Evolutionary conservation across 1,140 invertebrate species (phyloP).

Genomic region (Drosophila pseudoananassae): DNA sequence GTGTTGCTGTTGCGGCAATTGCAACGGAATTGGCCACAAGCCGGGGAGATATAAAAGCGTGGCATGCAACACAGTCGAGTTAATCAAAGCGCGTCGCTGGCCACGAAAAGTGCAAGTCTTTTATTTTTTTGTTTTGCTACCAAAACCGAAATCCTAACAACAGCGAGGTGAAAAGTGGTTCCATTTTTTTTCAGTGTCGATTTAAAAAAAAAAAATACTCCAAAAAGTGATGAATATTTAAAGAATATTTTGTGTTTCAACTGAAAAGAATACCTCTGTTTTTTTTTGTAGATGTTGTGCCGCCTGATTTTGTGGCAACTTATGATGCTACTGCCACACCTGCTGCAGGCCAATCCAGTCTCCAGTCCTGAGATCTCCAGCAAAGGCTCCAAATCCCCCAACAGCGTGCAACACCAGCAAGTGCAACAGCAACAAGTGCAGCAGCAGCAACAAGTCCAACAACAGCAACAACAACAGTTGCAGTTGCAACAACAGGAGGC

Average conservation of each 20-base stretch:
- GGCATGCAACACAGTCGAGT: constrained; percentile 35
- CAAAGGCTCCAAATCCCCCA: constrained; percentile 57
- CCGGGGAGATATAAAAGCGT: constrained; percentile 60
- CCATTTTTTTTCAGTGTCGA: not conserved
- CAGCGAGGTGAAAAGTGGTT: constrained; percentile 39
- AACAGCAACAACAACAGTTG: constrained; percentile 17
- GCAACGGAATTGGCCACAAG: not conserved
- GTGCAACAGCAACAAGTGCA: constrained; percentile 39
- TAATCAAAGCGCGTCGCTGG: constrained; percentile 76
- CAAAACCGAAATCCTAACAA: not conserved
- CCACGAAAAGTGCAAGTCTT: constrained; percentile 58
- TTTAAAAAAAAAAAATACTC: too few species aligned
- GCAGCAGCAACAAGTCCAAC: constrained; percentile 14
- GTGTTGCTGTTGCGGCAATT: constrained; percentile 18
- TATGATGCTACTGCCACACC: constrained; percentile 5
- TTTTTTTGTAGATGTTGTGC: constrained; percentile 42
- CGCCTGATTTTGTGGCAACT: constrained; percentile 43
- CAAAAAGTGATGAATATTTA: not conserved
- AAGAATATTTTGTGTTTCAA: too few species aligned
- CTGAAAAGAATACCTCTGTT: not conserved
- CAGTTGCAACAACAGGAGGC: constrained; percentile 47
- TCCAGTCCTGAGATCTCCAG: constrained; percentile 70
- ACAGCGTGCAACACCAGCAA: constrained; percentile 45
- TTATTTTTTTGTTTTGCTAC: not conserved
- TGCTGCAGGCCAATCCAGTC: constrained; percentile 39